Base-by-base conservation (phyloP, 2,113 vertebrate species). In the Rhynchomys soricoides region DNA sequence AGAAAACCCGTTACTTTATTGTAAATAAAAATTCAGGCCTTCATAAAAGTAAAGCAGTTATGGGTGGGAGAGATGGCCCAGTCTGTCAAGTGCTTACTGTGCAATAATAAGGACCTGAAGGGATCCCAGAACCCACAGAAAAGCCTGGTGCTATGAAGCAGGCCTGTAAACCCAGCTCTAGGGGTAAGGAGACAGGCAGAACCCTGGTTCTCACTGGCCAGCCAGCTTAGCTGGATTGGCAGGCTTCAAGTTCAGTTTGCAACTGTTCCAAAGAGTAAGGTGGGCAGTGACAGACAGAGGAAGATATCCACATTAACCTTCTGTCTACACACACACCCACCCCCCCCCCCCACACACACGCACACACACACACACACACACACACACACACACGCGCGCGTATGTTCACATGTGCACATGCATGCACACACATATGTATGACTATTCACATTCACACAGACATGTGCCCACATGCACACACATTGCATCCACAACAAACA, bases 11-110 rank as follows among this genome's bases (percentile, higher is more conserved):
- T 24, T 45, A 5, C 50, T 19, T 43, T 21, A n/a, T 29, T 43
- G 6, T 40, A 62, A 83, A 5, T 40, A 74, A 71, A 79, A 34
- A 16, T 70, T 77, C 57, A 62, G n/a, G 8, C 37, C 75, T 89
- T 82, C 64, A 73, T 81, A 91, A 16, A 85, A 75, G 87, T 95
- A 37, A 77, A 87, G 94, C n/a, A n/a, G 71, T 21, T 70, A 37
- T 24, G 21, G 45, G 11, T 12, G 8, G 45, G 48, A 48, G 34
- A 37, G 64, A 70, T 21, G 64, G 45, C 64, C 48, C 31, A 52
- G 11, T 70, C 31, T 68, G 45, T 37, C n/a, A 66, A 70, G 31
- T 37, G 21, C 19, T 48, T 37, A 2, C 1, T 37, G 43, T 68
- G 31, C 45, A 48, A 37, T 7, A 22, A n/a, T 64, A 24, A 68